Conservation (phyloP, 2,888 invertebrate genomes). For the Dichetophora obliterata region DNA sequence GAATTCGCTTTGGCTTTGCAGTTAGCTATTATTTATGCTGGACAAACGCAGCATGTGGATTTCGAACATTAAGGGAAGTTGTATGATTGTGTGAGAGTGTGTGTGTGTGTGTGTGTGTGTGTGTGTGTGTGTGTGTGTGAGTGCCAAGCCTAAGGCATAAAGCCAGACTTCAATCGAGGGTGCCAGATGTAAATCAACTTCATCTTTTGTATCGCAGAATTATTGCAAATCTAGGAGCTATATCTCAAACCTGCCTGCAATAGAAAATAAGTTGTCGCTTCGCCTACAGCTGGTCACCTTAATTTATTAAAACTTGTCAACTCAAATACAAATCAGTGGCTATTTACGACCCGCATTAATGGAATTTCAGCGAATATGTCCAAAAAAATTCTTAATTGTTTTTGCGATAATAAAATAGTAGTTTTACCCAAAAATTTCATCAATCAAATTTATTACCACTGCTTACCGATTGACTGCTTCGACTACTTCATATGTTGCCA, state of each 20-base stretch:
- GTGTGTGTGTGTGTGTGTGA: background rate
- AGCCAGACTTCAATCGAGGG: background rate
- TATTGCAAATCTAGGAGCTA: background rate
- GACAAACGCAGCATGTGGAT: constrained; percentile 32
- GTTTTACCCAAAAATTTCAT: constrained; percentile 33
- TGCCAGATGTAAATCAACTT: background rate
- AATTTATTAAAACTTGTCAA: background rate
- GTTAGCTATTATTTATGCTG: constrained; percentile 45
- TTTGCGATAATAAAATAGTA: constrained; percentile 18
- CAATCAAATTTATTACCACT: constrained; percentile 11
- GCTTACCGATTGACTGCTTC: background rate
- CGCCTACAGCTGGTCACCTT: background rate
- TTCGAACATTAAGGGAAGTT: background rate
- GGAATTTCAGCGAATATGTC: background rate
- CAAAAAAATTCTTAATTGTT: constrained; percentile 21
- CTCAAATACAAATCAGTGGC: background rate
- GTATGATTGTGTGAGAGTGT: background rate
- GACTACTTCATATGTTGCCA: background rate
- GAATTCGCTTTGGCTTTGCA: constrained; percentile 52
- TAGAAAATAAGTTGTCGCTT: too few species aligned
- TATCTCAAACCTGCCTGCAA: too few species aligned
- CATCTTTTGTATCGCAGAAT: too few species aligned
- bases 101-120: too few species aligned
- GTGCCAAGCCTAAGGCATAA: background rate
- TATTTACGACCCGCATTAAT: constrained; percentile 30